Evolutionary conservation across 1,140 invertebrate species (phyloP).

Genomic region (Telenomus remus): DNA sequence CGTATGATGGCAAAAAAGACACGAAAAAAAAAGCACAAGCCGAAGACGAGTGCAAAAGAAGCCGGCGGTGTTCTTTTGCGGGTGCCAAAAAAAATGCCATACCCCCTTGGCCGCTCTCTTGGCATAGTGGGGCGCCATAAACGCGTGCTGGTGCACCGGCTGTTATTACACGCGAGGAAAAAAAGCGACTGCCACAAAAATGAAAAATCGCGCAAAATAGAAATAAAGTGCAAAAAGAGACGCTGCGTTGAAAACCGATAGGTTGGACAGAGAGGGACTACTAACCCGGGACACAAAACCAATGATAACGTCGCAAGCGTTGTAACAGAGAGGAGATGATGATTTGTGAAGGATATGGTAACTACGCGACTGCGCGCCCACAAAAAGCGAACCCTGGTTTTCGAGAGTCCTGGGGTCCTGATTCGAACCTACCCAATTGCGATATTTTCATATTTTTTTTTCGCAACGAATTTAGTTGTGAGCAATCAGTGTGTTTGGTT

Average conservation of each 20-base stretch:
- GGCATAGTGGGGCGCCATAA: constrained; percentile 72
- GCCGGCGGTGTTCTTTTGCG: constrained; percentile 54
- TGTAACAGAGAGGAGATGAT: too few species aligned
- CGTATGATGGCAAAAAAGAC: constrained; percentile 46
- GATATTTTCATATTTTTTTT: constrained; percentile 62
- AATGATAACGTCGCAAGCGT: too few species aligned
- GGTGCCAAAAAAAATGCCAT: constrained; percentile 69
- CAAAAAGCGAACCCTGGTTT: constrained; percentile 3
- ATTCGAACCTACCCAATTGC: constrained; percentile 58
- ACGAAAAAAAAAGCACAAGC: constrained; percentile 27
- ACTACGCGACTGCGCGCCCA: constrained; percentile 34
- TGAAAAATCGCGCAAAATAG: constrained; percentile 30
- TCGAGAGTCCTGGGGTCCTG: constrained; percentile 67
- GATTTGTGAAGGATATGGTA: too few species aligned
- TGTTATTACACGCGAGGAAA: constrained; percentile 63
- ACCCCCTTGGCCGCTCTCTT: constrained; percentile 76
- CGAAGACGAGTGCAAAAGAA: constrained; percentile 51
- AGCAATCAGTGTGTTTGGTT: too few species aligned
- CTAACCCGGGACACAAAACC: too few species aligned
- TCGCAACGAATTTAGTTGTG: constrained; percentile 22
- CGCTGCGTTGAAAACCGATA: too few species aligned
- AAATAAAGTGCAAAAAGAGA: constrained; percentile 26
- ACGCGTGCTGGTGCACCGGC: constrained; percentile 64
- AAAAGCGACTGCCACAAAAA: constrained; percentile 39
- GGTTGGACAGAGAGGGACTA: too few species aligned